Evolutionary conservation across 2,888 invertebrate species (phyloP).

Genomic region (Cephus sareptanus): DNA sequence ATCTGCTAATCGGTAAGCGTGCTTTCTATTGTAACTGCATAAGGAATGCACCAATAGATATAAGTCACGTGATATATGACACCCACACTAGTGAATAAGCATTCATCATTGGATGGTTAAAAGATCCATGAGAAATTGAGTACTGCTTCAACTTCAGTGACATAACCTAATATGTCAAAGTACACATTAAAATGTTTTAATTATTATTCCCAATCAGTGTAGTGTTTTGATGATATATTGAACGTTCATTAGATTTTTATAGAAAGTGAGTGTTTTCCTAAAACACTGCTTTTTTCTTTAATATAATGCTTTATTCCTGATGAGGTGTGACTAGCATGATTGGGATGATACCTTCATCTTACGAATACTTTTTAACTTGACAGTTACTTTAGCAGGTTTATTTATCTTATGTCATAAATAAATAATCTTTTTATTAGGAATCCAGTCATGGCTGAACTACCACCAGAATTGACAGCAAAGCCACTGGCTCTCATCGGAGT

Average conservation of each 20-base stretch:
- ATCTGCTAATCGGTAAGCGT: no score
- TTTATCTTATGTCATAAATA: not conserved
- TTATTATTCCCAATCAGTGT: not conserved
- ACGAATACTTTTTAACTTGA: not conserved
- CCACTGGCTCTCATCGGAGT: constrained; percentile 90
- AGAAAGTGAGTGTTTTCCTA: not conserved
- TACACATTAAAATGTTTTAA: not conserved
- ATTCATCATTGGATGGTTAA: not conserved
- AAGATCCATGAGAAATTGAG: no score
- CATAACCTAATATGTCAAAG: not conserved
- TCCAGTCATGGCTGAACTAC: constrained; percentile 72
- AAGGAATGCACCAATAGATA: no score
- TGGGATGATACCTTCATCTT: not conserved
- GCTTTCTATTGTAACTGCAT: no score
- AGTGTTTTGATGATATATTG: not conserved
- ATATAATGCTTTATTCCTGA: not conserved
- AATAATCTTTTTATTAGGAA: not conserved
- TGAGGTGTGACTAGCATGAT: not conserved
- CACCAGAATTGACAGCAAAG: constrained; percentile 84
- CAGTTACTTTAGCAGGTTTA: not conserved
- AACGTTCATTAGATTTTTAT: not conserved
- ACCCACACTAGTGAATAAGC: no score
- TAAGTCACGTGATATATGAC: no score
- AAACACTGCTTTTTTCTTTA: not conserved
- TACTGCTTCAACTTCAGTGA: not conserved